phyloP scores from a whole-genome alignment of 2,888 invertebrate species.

The Polydrusus cervinus region DNA sequence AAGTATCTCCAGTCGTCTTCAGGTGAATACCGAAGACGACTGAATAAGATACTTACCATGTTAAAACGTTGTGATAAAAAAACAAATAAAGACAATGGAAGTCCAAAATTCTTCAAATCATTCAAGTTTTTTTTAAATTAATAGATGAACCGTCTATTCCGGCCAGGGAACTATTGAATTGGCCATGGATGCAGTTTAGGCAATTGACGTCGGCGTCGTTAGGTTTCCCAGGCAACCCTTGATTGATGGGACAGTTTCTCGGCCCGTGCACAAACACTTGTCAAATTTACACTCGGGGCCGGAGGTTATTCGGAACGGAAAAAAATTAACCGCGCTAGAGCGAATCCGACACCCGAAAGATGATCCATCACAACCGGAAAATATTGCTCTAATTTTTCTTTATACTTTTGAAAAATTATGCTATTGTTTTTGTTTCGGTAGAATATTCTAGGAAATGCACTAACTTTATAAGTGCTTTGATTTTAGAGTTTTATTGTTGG shows the following conservation, averaged over 20 bases:
- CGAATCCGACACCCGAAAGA: slow-evolving; percentile 39
- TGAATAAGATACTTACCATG: no score
- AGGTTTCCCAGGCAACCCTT: slow-evolving; percentile 62
- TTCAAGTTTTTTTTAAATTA: no score
- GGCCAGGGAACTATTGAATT: slow-evolving; percentile 7
- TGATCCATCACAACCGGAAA: slow-evolving; percentile 37
- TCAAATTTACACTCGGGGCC: slow-evolving; percentile 63
- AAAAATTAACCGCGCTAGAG: slow-evolving; percentile 43
- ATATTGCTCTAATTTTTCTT: slow-evolving; percentile 37
- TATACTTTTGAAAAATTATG: slow-evolving; percentile 26
- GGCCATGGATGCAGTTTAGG: slow-evolving; percentile 62
- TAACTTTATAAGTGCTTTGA: slow-evolving; percentile 4
- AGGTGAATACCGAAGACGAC: no score
- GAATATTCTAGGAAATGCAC: background rate
- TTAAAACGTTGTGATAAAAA: no score
- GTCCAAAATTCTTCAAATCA: no score
- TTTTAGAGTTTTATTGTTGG: background rate
- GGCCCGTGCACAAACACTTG: slow-evolving; percentile 64
- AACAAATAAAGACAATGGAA: no score
- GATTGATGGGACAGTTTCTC: slow-evolving; percentile 63
- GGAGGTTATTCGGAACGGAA: slow-evolving; percentile 46
- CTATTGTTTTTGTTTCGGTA: slow-evolving; percentile 6
- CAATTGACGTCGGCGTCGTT: slow-evolving; percentile 63
- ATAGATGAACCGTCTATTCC: background rate
- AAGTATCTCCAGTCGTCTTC: no score